phyloP scores from a whole-genome alignment of 2,797 vertebrate genomes.

The Coreius guichenoti region DNA sequence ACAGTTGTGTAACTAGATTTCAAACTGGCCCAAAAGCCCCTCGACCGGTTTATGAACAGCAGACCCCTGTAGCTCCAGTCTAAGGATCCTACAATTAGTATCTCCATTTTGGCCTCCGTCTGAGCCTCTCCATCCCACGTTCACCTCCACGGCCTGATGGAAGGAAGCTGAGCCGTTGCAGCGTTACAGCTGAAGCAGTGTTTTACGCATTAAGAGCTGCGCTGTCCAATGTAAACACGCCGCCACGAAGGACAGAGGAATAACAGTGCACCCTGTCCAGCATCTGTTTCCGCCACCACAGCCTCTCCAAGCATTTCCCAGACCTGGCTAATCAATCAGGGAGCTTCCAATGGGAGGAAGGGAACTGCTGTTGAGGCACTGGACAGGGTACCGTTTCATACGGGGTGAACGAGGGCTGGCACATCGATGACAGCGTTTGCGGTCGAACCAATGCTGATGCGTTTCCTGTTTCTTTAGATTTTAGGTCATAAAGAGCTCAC shows the following conservation, averaged over 20 bases:
- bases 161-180: slow-evolving; percentile 49
- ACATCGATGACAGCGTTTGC: background rate
- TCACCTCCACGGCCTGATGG: slow-evolving; percentile 28
- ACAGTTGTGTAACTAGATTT: slow-evolving; percentile 6
- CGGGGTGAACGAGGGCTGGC: background rate
- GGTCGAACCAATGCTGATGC: slow-evolving; percentile 20
- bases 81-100: slow-evolving; percentile 19
- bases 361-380: slow-evolving; percentile 23
- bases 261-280: slow-evolving; percentile 66
- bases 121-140: slow-evolving; percentile 33
- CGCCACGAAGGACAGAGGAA: slow-evolving; percentile 70
- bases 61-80: slow-evolving; percentile 30
- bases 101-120: slow-evolving; percentile 37
- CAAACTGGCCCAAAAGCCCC: slow-evolving; percentile 10
- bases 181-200: slow-evolving; percentile 65
- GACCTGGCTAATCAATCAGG: slow-evolving; percentile 72
- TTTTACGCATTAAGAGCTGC: slow-evolving; percentile 72
- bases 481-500: slow-evolving; percentile 91
- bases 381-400: background rate
- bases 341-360: slow-evolving; percentile 52
- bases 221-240: slow-evolving; percentile 72
- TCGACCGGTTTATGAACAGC: slow-evolving; percentile 14
- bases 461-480: slow-evolving; percentile 78
- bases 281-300: slow-evolving; percentile 70
- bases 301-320: slow-evolving; percentile 64